phyloP scores from a whole-genome alignment of 2,797 vertebrate species.

The Borostomias antarcticus region DNA sequence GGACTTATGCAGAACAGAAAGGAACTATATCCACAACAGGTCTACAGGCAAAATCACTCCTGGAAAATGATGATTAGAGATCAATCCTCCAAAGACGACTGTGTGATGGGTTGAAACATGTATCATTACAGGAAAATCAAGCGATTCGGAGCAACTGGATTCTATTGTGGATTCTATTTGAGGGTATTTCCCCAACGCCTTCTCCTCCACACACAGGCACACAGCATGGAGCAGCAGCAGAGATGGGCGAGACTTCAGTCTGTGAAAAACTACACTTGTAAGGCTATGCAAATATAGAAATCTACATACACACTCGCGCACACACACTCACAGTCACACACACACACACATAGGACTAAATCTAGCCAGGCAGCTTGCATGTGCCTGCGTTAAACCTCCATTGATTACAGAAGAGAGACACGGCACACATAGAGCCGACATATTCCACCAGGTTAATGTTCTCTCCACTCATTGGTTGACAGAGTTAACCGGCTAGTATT shows the following conservation, averaged over 20 bases:
- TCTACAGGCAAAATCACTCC: no score
- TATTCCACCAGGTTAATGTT: constrained; percentile 17
- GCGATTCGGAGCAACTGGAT: not conserved
- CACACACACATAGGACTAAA: not conserved
- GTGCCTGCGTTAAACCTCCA: constrained; percentile 23
- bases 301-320: constrained; percentile 37
- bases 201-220: constrained; percentile 19
- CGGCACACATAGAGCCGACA: not conserved
- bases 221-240: constrained; percentile 51
- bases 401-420: not conserved
- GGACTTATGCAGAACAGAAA: no score
- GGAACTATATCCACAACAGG: no score
- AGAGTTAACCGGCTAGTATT: not conserved
- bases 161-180: constrained; percentile 6
- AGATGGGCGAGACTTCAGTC: constrained; percentile 29
- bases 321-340: not conserved
- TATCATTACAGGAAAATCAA: not conserved
- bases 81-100: no score
- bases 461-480: constrained; percentile 5
- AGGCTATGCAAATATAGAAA: constrained; percentile 33
- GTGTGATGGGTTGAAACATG: constrained; percentile 23
- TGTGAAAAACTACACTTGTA: constrained; percentile 37
- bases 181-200: constrained; percentile 1
- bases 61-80: no score
- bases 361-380: constrained; percentile 45